Base-by-base conservation (phyloP, 1,140 invertebrate genomes). In the Ceratitis capitata region DNA sequence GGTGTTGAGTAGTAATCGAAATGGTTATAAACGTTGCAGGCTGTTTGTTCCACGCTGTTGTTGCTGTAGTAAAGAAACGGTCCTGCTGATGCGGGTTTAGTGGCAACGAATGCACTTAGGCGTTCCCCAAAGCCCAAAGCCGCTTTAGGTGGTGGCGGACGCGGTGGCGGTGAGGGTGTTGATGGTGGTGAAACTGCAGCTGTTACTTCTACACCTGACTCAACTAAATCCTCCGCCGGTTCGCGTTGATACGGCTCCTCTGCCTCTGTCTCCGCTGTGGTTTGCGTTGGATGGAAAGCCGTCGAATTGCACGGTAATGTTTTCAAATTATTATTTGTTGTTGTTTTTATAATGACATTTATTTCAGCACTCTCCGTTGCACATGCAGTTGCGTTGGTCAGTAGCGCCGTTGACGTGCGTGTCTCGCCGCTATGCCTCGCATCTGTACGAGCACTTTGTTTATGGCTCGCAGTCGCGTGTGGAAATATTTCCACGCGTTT, bases 301-400 rank as follows among this genome's bases (percentile, higher is more conserved):
- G 29, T 19, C 16, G 19, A 16, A 69, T 32, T 39, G 12, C 4
- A 35, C n/a, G 12, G 19, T 14, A 32, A 19, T 29, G 35, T 69
- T 35, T 29, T 29, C 19, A 39, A 39, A 69, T 16, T 78, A 42
- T 56, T 53, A n/a, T 42, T 19, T 42, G 56, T 84, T 61, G 12
- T 61, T 47, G 61, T 35, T 35, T 7, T 78, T 42, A 10, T 78
- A 23, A 5, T 78, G 23, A 19, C 32, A 42, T 16, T 23, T 85
- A 78, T 42, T 87, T 74, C 45, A 86, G 78, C 1, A 85, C 83
- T 26, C 85, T 69, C 23, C 85, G 84, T 23, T 56, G 51, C 14
- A 6, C 19, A n/a, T 56, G 51, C 83, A 86, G 86, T 87, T 89
- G 58, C 64, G 58, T 45, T 78, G 69, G 69, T 78, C 69, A 78